Base-by-base conservation (phyloP, 2,888 invertebrate species). In the Drosophila mettleri region DNA sequence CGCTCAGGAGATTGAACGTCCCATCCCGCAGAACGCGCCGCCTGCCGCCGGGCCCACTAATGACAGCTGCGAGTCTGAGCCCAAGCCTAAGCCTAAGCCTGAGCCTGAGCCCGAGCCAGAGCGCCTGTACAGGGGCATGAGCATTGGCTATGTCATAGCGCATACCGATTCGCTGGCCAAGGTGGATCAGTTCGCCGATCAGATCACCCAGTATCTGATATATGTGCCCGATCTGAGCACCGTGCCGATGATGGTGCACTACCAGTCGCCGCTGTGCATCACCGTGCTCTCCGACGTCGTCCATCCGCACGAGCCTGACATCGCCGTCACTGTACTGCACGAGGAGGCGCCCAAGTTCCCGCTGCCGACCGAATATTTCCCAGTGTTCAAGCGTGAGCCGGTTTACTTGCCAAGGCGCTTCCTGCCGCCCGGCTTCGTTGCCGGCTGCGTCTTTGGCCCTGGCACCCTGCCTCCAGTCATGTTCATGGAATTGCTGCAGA, bases 401-500 rank as follows among this genome's bases (percentile, higher is more conserved):
- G 27, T 69, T 0, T 68, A 53, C 4, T 12, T 69, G 43, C 69
- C 69, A 1, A 0, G 1, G 1, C 58, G 69, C 29, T 59, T 4
- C 16, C 10, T 70, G 41, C 70, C 70, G 10, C 31, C 52, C 4
- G 69, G 69, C 27, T 69, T 69, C 8, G 27, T 36, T 5, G 69
- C 58, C 9, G 69, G 69, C 27, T 70, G 69, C 18, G 58, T 70
- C n/a, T 70, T 34, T 22, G 38, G 41, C 0, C 53, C 62, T 1
- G 53, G 31, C 31, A 10, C 49, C 2, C 10, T 70, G 18, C 48
- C 62, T 0, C 20, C 29, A 1, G 0, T 0, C 3, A 2, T 51
- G 3, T 57, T 39, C 31, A 6, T 10, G 0, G 14, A 31, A 0
- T 3, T 36, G n/a, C 33, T 69, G 2, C 2, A 5, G 0, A 1